Conservation (phyloP, 1,140 invertebrate genomes). For the Drosophila pallidifrons region DNA sequence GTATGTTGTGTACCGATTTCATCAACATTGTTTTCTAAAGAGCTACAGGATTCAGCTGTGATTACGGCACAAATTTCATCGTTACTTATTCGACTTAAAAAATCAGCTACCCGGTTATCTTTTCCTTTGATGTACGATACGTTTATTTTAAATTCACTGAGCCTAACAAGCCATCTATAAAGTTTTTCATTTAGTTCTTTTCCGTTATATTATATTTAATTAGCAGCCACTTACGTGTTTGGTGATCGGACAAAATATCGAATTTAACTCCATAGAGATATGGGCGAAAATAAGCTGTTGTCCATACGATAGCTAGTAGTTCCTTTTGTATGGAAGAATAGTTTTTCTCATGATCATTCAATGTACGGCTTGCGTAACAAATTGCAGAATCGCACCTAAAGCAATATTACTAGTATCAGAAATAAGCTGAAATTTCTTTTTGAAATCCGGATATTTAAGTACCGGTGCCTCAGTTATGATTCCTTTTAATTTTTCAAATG, state of each 20-base stretch:
- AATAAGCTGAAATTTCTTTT: conserved; percentile 40
- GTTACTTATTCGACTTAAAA: conserved; percentile 28
- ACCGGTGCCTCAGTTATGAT: conserved; percentile 42
- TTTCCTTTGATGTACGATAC: conserved; percentile 55
- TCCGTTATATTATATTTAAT: no score
- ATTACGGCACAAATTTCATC: conserved; percentile 17
- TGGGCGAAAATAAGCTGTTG: no score
- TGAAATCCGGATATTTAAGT: conserved; percentile 50
- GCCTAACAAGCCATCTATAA: no score
- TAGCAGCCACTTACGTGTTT: no score
- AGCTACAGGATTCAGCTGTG: conserved; percentile 14
- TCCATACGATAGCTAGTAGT: no score
- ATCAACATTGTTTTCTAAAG: conserved; percentile 29
- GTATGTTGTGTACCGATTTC: conserved; percentile 20
- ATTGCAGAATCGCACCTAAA: conserved; percentile 55
- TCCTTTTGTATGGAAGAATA: no score
- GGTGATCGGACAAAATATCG: no score
- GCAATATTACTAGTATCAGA: conserved; percentile 37
- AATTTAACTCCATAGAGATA: no score
- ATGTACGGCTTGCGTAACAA: conserved; percentile 80
- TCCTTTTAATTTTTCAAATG: conserved; percentile 70
- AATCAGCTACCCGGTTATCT: conserved; percentile 26
- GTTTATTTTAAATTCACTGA: conserved; percentile 27
- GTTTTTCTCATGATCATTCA: conserved; percentile 77
- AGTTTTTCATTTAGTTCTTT: no score